Conservation (phyloP, 2,113 vertebrate genomes). For the Chitala chitala region DNA sequence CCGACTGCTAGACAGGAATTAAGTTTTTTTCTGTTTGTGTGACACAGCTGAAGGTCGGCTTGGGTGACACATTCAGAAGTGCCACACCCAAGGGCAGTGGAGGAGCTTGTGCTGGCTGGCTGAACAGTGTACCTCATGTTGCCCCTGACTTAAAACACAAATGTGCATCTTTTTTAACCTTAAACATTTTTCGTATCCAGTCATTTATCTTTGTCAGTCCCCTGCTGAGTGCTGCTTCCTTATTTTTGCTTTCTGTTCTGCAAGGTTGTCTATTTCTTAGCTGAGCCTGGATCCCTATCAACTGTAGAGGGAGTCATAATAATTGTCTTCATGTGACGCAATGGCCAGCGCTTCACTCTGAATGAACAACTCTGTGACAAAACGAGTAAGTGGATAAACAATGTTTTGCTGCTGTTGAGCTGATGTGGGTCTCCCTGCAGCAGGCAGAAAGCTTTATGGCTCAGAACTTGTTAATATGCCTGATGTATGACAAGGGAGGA, state of each 20-base stretch:
- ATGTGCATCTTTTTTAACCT: background rate
- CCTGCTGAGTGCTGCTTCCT: background rate
- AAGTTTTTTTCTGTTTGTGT: background rate
- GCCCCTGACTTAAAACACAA: background rate
- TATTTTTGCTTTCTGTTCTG: background rate
- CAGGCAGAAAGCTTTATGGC: conserved; percentile 10
- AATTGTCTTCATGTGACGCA: background rate
- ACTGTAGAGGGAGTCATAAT: background rate
- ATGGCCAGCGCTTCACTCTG: background rate
- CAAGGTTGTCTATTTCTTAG: background rate
- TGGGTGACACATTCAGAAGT: background rate
- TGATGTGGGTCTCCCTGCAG: background rate
- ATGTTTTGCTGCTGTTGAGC: background rate
- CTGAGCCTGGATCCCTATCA: background rate
- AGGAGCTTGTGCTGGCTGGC: background rate
- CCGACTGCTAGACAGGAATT: too few relatives aligned
- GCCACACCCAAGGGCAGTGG: background rate
- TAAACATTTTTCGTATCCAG: background rate
- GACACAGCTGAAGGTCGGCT: background rate
- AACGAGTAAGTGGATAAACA: background rate
- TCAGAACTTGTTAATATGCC: background rate
- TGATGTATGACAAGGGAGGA: background rate
- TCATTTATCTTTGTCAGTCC: background rate
- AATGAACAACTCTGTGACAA: background rate
- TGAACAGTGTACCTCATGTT: background rate